Conservation (phyloP, 2,888 invertebrate species). For the Netelia fuscicornis region DNA sequence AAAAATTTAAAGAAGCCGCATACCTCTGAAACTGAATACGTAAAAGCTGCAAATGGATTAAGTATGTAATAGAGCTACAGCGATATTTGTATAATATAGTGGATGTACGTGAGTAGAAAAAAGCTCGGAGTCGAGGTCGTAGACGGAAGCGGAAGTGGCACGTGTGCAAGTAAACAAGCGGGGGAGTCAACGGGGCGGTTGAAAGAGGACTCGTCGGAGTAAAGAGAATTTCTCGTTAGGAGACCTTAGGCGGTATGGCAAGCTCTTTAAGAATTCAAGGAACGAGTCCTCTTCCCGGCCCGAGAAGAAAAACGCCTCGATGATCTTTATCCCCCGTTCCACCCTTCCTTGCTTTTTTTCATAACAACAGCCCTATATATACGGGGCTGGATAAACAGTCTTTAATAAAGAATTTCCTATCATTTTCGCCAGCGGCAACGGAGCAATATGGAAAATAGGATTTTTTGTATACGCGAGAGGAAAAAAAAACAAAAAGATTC, state of each 20-base stretch:
- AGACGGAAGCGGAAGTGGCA: slow-evolving; percentile 31
- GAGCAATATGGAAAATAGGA: background rate
- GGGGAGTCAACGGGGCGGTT: background rate
- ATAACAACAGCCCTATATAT: no score
- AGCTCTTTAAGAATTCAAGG: slow-evolving; percentile 27
- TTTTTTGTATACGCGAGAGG: background rate
- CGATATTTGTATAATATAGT: slow-evolving; percentile 4
- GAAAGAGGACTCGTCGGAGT: slow-evolving; percentile 10
- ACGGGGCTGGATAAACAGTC: no score
- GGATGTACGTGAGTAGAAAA: background rate
- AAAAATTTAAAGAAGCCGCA: background rate
- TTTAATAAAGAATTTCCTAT: background rate
- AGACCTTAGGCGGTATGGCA: slow-evolving; percentile 6
- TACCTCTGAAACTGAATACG: background rate
- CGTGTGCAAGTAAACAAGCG: slow-evolving; percentile 26
- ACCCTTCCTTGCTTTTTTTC: no score
- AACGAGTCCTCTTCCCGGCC: background rate
- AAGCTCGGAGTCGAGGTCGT: background rate
- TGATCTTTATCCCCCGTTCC: background rate
- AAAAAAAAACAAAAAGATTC: background rate
- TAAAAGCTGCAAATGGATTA: background rate
- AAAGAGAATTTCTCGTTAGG: slow-evolving; percentile 36
- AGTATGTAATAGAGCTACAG: background rate
- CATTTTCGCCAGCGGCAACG: background rate
- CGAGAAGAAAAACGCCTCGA: background rate